Percentiles rank a stretch among this genome's conserved stretches.
Evolutionary conservation across 2,888 invertebrate genomes (phyloP).

Genomic region (Cerceris ruficornis): DNA sequence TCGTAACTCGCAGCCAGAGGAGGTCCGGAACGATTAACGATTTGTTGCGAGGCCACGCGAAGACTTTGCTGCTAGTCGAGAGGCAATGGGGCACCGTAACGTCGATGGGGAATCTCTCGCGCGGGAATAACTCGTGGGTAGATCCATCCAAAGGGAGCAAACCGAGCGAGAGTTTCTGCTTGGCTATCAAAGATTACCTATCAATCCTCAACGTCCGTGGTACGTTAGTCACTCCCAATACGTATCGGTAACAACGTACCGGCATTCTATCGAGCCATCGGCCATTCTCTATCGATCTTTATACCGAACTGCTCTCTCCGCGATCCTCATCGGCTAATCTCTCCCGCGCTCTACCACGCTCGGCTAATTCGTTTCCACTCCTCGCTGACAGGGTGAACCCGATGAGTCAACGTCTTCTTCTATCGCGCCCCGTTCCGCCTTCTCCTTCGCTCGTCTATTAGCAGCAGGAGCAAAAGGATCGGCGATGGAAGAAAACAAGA

Average conservation of each 20-base stretch:
- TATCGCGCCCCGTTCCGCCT: constrained; percentile 14
- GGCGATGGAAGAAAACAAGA: no score
- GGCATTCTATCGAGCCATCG: constrained; percentile 58
- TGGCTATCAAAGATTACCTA: constrained; percentile 61
- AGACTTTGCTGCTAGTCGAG: constrained; percentile 9
- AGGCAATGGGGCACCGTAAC: constrained; percentile 24
- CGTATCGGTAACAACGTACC: constrained; percentile 47
- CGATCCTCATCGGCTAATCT: constrained; percentile 40
- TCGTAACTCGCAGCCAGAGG: no score
- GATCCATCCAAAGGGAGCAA: constrained; percentile 40
- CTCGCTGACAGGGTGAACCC: constrained; percentile 55
- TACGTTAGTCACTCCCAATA: constrained; percentile 22
- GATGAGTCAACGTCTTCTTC: constrained; percentile 59
- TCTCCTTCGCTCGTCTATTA: constrained; percentile 3
- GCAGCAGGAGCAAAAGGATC: constrained; percentile 2
- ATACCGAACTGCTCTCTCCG: constrained; percentile 47
- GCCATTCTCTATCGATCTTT: constrained; percentile 60
- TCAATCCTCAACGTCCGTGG: constrained; percentile 46
- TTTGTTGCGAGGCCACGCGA: neutral
- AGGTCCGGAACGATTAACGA: no score
- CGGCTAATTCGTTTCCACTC: constrained; percentile 56
- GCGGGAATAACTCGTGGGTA: constrained; percentile 24
- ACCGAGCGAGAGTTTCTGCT: constrained; percentile 35
- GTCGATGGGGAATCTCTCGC: constrained; percentile 28
- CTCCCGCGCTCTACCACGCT: constrained; percentile 24